Conservation (phyloP, 1,140 invertebrate genomes). For the Bathynomus jamesi region DNA sequence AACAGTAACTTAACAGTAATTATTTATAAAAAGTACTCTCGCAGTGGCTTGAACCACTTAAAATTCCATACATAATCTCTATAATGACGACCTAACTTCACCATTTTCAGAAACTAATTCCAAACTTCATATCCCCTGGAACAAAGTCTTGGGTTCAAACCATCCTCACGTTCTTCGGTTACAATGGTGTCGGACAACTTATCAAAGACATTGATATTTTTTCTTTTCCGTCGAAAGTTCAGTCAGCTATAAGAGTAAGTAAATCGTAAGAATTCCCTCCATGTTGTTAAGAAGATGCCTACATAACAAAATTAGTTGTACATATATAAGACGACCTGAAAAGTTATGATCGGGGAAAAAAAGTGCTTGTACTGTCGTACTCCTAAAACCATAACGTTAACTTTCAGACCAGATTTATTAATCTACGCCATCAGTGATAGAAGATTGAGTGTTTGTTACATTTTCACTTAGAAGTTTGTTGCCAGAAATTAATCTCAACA, state of each 20-base stretch:
- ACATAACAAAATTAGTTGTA: neutral
- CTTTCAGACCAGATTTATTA: neutral
- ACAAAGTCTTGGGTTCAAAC: constrained; percentile 13
- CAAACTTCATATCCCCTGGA: neutral
- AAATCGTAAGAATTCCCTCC: neutral
- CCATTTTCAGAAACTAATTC: neutral
- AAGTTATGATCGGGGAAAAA: neutral
- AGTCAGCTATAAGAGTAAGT: constrained; percentile 14
- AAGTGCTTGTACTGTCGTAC: neutral
- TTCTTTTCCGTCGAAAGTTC: constrained; percentile 19
- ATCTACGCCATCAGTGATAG: neutral
- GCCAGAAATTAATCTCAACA: neutral
- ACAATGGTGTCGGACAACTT: constrained; percentile 22
- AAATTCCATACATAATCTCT: too few species aligned
- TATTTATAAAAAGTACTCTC: too few species aligned
- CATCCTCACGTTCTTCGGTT: constrained; percentile 22
- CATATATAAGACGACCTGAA: neutral
- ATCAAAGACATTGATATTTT: constrained; percentile 24
- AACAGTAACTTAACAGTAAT: too few species aligned
- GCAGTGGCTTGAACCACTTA: too few species aligned
- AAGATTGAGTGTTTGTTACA: neutral
- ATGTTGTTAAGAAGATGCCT: neutral
- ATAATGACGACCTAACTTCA: too few species aligned
- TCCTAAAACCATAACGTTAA: neutral
- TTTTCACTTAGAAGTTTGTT: neutral